Percentiles rank a stretch among this genome's conserved stretches.
These are phyloP conservation scores for Thryonomys swinderianus DNA, from an alignment of 2,113 vertebrate genomes.

Conservation along the genomic window DNA sequence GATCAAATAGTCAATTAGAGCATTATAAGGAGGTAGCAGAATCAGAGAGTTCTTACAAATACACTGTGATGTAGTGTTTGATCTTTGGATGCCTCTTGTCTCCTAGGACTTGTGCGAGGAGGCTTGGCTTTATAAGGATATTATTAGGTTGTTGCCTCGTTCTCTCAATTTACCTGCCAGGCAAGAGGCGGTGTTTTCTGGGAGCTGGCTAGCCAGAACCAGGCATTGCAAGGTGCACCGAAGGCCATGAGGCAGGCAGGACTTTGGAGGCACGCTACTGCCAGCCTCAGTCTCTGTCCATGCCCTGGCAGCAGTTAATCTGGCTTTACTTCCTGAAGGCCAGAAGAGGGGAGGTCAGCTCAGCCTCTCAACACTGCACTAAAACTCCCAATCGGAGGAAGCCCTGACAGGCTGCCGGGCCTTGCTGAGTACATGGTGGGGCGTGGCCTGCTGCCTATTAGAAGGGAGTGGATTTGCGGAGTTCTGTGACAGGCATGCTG, in stretches of 20 bases:
- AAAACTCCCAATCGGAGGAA: neutral
- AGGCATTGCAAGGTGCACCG: neutral
- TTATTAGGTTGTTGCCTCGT: constrained; percentile 84
- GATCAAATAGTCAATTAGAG: constrained; percentile 88
- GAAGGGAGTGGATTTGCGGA: constrained; percentile 63
- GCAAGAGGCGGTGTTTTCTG: constrained; percentile 56
- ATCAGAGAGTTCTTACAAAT: constrained; percentile 86
- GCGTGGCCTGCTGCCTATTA: constrained; percentile 43
- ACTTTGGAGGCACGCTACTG: neutral
- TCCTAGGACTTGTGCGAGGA: constrained; percentile 82
- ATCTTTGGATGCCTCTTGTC: constrained; percentile 88
- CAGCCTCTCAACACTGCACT: neutral
- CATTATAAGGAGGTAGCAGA: constrained; percentile 85
- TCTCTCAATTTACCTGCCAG: constrained; percentile 83
- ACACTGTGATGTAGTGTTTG: constrained; percentile 87
- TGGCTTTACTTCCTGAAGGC: constrained; percentile 21
- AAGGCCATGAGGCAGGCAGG: neutral
- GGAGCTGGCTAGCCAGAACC: constrained; percentile 12
- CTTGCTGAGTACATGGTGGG: constrained; percentile 41
- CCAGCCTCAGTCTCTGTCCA: constrained; percentile 41
- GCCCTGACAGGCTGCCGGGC: constrained; percentile 39
- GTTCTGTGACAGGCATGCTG: neutral
- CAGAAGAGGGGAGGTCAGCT: neutral
- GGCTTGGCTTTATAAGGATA: constrained; percentile 84
- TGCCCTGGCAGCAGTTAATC: neutral